Base-by-base conservation (phyloP, 2,888 invertebrate species). In the Omphaloscelis lunosa region DNA sequence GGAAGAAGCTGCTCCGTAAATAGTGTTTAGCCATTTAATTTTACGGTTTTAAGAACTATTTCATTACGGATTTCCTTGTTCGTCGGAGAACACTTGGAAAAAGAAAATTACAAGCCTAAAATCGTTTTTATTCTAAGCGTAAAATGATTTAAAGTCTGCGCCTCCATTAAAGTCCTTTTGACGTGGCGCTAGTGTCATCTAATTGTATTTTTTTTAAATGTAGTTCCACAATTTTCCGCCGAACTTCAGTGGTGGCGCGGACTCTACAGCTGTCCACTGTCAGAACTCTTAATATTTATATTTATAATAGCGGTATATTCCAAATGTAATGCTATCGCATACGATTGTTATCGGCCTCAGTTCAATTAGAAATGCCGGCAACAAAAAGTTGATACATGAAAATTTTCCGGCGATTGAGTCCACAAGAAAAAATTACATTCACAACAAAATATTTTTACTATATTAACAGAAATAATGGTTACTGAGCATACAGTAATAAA, bases 401-500 rank as follows among this genome's bases (percentile, higher is more conserved):
- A 23, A 73, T 75, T 78, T 80, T 82, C 81, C 80, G 67, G 67
- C 61, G 53, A 58, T 41, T 78, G 75, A 77, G 23, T 82, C 27
- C 75, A 66, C 48, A 34, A 59, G 23, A 85, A 72, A 79, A 86
- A 88, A 80, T 68, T 41, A 77, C 69, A 69, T 72, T 62, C 23
- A 63, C 75, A 76, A 83, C 75, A 83, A 83, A 83, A 87, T 88
- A 85, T 83, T 80, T 82, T 85, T 82, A 84, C 75, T 78, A 69
- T 80, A 86, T 86, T 80, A 89, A 86, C 76, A 78, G 80, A 82
- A 79, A 89, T 88, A 88, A 88, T 90, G 85, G 87, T 75, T 87
- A 88, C 88, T 89, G 89, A 88, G 86, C 89, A 88, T 89, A 91
- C 91, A 89, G 91, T 89, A 91, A 89, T 91, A 89, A 90, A 91